Evolutionary conservation across 2,888 invertebrate genomes (phyloP).

Genomic region (Cantharis rufa): DNA sequence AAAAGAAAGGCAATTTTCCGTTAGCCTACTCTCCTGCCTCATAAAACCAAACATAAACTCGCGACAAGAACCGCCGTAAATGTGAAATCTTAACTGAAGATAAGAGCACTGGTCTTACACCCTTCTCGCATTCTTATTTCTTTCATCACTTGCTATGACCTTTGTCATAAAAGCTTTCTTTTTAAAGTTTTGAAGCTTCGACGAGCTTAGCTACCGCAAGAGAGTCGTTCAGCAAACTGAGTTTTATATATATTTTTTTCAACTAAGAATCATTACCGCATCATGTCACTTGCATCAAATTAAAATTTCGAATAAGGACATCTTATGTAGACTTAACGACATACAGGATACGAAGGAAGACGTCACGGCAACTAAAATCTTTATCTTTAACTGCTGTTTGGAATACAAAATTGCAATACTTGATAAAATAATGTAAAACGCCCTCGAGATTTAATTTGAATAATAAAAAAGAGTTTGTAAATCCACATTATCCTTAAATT

Average conservation of each 20-base stretch:
- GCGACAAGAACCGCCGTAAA: constrained; percentile 41
- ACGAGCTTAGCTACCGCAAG: constrained; percentile 24
- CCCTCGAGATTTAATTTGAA: background rate
- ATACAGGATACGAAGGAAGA: background rate
- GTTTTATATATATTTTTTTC: background rate
- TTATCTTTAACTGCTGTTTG: background rate
- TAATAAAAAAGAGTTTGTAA: background rate
- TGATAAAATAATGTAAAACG: background rate
- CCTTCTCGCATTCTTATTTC: constrained; percentile 29
- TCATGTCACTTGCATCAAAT: background rate
- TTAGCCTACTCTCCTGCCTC: constrained; percentile 33
- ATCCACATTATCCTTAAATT: background rate
- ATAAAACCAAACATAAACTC: constrained; percentile 41
- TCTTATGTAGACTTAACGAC: background rate
- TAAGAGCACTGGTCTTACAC: constrained; percentile 34
- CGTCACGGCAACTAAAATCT: background rate
- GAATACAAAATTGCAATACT: background rate
- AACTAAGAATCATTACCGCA: constrained; percentile 1
- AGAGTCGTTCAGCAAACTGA: constrained; percentile 15
- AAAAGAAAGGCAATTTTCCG: constrained; percentile 31
- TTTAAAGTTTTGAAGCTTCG: constrained; percentile 28
- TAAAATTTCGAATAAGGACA: background rate
- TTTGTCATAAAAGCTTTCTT: constrained; percentile 27
- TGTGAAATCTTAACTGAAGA: constrained; percentile 42
- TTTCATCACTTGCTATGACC: constrained; percentile 30